A percentile compares a stretch with the other conserved stretches of the same genome.
Conservation (phyloP, 53 echinoderm and acorn worm species). For the Temnopleurus reevesii region DNA sequence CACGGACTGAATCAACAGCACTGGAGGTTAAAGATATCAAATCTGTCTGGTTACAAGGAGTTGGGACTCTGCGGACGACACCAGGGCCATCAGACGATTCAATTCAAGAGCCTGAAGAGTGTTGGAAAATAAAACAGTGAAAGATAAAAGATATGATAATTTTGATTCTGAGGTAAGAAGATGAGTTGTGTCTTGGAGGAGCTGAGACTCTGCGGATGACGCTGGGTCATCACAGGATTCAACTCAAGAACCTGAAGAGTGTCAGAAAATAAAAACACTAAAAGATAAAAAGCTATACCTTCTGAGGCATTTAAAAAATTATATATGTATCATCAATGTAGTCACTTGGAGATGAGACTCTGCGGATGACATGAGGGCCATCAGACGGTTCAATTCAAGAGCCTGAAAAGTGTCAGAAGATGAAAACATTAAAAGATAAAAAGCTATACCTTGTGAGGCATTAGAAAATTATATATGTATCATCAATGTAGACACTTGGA, state of each 20-base stretch:
- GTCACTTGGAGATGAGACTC: conserved; percentile 60
- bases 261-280: neutral
- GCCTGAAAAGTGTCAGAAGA: neutral
- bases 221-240: conserved; percentile 25
- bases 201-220: conserved; percentile 53
- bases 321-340: too few relatives aligned
- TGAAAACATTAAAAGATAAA: neutral
- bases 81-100: conserved; percentile 23
- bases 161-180: too few relatives aligned
- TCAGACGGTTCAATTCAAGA: conserved; percentile 34
- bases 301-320: too few relatives aligned
- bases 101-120: conserved; percentile 8
- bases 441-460: too few relatives aligned
- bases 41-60: conserved; percentile 30
- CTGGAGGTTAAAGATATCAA: conserved; percentile 41
- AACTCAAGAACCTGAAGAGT: conserved; percentile 10
- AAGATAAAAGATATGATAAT: too few relatives aligned
- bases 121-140: too few relatives aligned
- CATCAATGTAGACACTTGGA: too few relatives aligned
- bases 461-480: too few relatives aligned
- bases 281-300: too few relatives aligned
- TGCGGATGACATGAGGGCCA: conserved; percentile 32
- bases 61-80: conserved; percentile 60
- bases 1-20: conserved; percentile 55
- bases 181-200: too few relatives aligned